A percentile compares a stretch with the other conserved stretches of the same genome.
These are phyloP conservation scores for Brachionus sp. DNA, from an alignment of 1,140 invertebrate genomes.

Conservation along the genomic window DNA sequence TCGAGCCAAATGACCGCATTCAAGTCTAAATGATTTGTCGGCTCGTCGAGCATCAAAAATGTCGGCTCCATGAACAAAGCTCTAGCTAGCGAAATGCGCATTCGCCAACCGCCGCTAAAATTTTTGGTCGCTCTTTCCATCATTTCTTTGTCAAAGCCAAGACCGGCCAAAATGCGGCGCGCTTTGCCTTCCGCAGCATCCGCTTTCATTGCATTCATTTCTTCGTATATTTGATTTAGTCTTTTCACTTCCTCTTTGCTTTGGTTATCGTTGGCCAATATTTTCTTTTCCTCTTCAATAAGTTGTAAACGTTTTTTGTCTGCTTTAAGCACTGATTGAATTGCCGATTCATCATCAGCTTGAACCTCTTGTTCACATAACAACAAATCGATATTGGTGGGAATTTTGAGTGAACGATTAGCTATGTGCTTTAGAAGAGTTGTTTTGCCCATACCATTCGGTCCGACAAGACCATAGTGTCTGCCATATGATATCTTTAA, in stretches of 20 bases:
- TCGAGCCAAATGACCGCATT: conserved; percentile 99
- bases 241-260: conserved; percentile 70
- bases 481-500: conserved; percentile 86
- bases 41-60: conserved; percentile 90
- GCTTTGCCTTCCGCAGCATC: conserved; percentile 93
- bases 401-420: conserved; percentile 80
- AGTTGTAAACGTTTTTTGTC: conserved; percentile 81
- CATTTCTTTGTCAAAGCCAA: conserved; percentile 91
- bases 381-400: conserved; percentile 91
- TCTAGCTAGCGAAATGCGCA: conserved; percentile 88
- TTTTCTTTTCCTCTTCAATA: conserved; percentile 72
- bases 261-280: conserved; percentile 65
- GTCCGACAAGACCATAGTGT: conserved; percentile 93
- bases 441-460: conserved; percentile 96
- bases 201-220: conserved; percentile 89
- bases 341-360: conserved; percentile 83
- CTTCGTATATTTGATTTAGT: conserved; percentile 85
- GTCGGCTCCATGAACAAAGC: conserved; percentile 79
- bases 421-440: conserved; percentile 89
- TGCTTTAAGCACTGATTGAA: conserved; percentile 84
- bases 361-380: conserved; percentile 98
- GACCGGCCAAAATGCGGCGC: conserved; percentile 87
- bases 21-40: conserved; percentile 77
- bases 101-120: conserved; percentile 96
- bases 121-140: conserved; percentile 87